A percentile compares a stretch with the other conserved stretches of the same genome.
Conservation (phyloP, 2,113 vertebrate genomes). For the Camelus bactrianus region DNA sequence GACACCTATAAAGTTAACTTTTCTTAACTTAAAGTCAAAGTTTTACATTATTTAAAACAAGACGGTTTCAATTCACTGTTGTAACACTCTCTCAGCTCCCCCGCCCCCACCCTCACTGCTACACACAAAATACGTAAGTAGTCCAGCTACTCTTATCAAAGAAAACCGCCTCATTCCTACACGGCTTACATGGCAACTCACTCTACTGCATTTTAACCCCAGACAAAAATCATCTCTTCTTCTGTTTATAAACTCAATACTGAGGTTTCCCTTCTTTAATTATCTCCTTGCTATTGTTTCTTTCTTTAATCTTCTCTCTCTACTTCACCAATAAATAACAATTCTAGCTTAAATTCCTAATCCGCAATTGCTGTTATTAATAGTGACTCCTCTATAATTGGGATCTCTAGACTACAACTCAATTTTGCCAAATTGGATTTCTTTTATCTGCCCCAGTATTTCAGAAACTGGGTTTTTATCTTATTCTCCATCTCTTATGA, state of each 20-base stretch:
- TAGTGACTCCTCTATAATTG: background rate
- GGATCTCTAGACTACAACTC: background rate
- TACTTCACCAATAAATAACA: background rate
- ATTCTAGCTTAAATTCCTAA: constrained; percentile 4
- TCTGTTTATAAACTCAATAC: background rate
- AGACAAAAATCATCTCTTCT: background rate
- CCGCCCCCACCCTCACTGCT: background rate
- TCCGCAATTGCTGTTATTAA: background rate
- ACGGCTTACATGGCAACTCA: background rate
- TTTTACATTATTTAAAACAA: background rate
- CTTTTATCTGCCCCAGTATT: background rate
- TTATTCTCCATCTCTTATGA: background rate
- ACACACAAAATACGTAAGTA: background rate
- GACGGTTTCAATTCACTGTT: background rate
- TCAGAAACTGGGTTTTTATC: background rate
- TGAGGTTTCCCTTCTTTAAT: background rate
- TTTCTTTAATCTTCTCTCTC: background rate
- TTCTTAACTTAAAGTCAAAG: background rate
- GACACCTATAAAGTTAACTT: background rate
- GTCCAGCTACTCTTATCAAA: background rate
- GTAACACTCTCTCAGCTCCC: background rate
- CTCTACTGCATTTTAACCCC: background rate
- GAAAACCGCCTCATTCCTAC: background rate
- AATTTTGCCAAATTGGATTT: background rate
- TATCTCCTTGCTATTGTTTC: background rate